Evolutionary conservation across 1,140 invertebrate species (phyloP), one percentile per base, ranked within the genome.

Genomic region (Diorhabda sublineata): DNA sequence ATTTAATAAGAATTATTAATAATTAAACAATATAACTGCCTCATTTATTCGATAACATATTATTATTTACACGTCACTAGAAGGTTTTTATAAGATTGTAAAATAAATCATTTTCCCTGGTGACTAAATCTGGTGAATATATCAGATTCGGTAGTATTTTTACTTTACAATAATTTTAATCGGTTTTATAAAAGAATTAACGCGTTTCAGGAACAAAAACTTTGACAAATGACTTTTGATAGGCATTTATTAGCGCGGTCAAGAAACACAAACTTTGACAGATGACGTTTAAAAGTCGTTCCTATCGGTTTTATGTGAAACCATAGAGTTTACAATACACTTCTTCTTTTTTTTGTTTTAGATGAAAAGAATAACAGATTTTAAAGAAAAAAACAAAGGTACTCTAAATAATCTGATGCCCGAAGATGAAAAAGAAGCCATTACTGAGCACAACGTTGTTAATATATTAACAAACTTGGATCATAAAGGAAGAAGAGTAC

Each of bases 331-430:
- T 56, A 2, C 6, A 56, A 56, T 56, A 7, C 52, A 7, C 26
- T 26, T n/a, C 8, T 63, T n/a, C 42, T 26, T 68, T 77, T 76
- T 71, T 66, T 4, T 8, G 75, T 80, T 80, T 47, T 75, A 91
- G 85, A 91, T 94, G 89, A 88, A 87, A 76, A 85, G 90, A 73
- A 83, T 88, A 9, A 89, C 90, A 2, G 86, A 88, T 45, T 94
- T 93, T 76, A 91, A 87, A 75, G 84, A 87, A 4, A 91, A 91
- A 69, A 84, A 94, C 73, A 85, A 86, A 0, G 71, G 82, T 1
- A 74, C 91, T 0, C 73, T 93, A 7, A 82, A 86, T 42, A 85
- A 88, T 58, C 74, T 93, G 8, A 76, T 88, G 74, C 88, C 91
- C 0, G 82, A 82, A 8, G 86, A 89, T 42, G 90, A 92, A 69